Percentiles rank a stretch among this genome's conserved stretches.
These are phyloP conservation scores for Rattus rattus DNA, from an alignment of 2,113 vertebrate species.

Conservation along the genomic window DNA sequence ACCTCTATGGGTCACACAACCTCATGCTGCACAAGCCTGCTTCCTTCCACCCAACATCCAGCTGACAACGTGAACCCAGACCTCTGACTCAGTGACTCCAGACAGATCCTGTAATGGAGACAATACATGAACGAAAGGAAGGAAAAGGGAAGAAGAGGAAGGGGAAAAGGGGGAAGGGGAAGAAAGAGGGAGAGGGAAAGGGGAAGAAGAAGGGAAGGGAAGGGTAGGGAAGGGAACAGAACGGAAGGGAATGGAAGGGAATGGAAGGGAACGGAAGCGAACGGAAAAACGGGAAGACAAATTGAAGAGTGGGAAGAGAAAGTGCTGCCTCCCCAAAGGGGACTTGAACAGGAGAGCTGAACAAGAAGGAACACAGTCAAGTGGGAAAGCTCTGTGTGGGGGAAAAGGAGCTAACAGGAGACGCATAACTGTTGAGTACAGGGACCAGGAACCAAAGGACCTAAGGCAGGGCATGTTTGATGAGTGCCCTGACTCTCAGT, in stretches of 20 bases:
- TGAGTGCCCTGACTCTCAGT: neutral
- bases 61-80: neutral
- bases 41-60: too few relatives aligned
- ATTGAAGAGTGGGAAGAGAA: neutral
- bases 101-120: neutral
- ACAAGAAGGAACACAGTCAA: neutral
- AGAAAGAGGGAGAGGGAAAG: too few relatives aligned
- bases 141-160: too few relatives aligned
- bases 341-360: too few relatives aligned
- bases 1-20: neutral
- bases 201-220: too few relatives aligned
- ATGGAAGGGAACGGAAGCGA: too few relatives aligned
- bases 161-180: neutral
- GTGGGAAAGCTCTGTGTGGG: neutral
- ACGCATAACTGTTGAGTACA: neutral
- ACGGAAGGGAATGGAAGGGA: too few relatives aligned
- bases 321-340: neutral
- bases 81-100: neutral
- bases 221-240: too few relatives aligned
- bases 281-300: neutral
- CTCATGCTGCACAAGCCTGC: too few relatives aligned
- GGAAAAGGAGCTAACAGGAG: neutral
- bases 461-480: neutral
- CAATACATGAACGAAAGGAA: neutral
- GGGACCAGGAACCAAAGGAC: neutral